phyloP scores from a whole-genome alignment of 2,888 invertebrate species.

The Argyresthia albistria region DNA sequence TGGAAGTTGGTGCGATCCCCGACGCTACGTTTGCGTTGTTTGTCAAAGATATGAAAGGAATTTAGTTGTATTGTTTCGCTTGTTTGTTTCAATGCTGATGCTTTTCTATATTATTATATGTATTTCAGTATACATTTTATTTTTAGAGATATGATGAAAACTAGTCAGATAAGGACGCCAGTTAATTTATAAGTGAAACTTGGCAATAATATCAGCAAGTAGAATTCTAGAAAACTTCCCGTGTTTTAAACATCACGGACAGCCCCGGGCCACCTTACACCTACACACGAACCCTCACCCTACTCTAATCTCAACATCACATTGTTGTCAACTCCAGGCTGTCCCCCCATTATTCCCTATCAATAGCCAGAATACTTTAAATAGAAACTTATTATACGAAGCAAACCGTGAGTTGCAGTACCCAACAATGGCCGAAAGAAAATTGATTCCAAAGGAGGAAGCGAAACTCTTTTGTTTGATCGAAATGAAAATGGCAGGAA shows the following conservation, averaged over 20 bases:
- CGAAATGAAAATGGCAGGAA: not conserved
- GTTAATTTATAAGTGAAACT: no score
- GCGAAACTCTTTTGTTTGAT: not conserved
- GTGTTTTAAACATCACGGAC: no score
- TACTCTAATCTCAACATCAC: constrained; percentile 5
- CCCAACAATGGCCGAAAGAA: not conserved
- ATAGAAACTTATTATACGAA: constrained; percentile 29
- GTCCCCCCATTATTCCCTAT: constrained; percentile 13
- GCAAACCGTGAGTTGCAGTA: not conserved
- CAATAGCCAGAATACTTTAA: constrained; percentile 24
- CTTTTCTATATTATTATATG: no score
- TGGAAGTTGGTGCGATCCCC: constrained; percentile 15
- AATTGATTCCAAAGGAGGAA: constrained; percentile 1
- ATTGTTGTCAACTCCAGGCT: constrained; percentile 9
- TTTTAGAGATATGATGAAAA: no score
- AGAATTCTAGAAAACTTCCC: no score
- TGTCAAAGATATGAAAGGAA: no score
- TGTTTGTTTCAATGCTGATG: no score
- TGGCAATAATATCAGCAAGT: no score
- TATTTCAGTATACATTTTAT: no score
- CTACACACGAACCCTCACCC: constrained; percentile 3
- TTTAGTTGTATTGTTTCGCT: no score
- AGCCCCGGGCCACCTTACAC: not conserved
- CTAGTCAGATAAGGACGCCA: no score
- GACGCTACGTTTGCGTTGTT: not conserved